phyloP scores from a whole-genome alignment of 2,888 invertebrate species.

The Metalampra italica region DNA sequence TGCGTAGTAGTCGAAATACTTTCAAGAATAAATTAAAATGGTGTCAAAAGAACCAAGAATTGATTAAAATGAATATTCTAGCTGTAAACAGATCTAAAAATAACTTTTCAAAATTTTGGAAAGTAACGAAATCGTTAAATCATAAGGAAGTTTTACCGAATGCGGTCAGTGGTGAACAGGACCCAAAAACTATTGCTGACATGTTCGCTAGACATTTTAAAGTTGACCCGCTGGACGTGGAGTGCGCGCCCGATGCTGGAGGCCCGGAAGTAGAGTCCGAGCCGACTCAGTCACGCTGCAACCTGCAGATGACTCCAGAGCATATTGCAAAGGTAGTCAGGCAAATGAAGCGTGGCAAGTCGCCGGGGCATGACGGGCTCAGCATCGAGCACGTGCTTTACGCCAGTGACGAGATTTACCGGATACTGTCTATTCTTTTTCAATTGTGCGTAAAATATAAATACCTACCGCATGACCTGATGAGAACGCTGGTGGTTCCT shows the following conservation, averaged over 20 bases:
- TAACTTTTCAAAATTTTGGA: slow-evolving; percentile 8
- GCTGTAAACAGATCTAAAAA: neutral
- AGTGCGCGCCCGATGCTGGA: neutral
- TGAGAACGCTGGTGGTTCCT: slow-evolving; percentile 12
- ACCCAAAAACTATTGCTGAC: neutral
- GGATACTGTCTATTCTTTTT: neutral
- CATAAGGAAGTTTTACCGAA: slow-evolving; percentile 10
- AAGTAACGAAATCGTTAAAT: slow-evolving; percentile 6
- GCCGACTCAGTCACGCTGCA: neutral
- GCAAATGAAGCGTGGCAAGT: slow-evolving; percentile 15
- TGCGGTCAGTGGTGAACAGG: slow-evolving; percentile 9
- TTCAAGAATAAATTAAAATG: slow-evolving; percentile 11
- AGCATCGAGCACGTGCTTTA: slow-evolving; percentile 12
- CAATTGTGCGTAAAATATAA: slow-evolving; percentile 3
- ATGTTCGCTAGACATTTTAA: slow-evolving; percentile 13
- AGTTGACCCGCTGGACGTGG: neutral
- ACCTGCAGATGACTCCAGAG: neutral
- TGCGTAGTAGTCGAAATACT: slow-evolving; percentile 2
- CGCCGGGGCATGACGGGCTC: slow-evolving; percentile 11
- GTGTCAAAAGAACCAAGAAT: slow-evolving; percentile 8
- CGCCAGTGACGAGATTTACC: slow-evolving; percentile 8
- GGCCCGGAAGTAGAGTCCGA: neutral
- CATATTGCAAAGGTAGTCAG: slow-evolving; percentile 1
- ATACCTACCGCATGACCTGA: slow-evolving; percentile 6
- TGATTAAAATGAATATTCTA: slow-evolving; percentile 8